Percentiles rank a stretch among this genome's conserved stretches.
These are phyloP conservation scores for Hypsopygia costalis DNA, from an alignment of 2,888 invertebrate genomes.

Conservation along the genomic window DNA sequence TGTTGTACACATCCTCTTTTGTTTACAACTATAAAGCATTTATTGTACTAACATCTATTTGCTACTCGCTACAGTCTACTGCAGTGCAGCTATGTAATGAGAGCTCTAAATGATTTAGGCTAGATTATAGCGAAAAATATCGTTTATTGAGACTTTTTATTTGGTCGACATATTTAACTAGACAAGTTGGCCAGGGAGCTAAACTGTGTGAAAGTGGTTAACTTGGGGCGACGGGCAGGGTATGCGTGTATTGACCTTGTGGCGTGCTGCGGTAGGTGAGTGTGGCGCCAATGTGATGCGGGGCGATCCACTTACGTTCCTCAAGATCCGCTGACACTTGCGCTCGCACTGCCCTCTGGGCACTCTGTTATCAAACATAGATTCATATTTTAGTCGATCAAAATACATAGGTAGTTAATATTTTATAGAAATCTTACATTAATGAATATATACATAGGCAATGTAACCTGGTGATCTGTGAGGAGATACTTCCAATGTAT, in stretches of 20 bases:
- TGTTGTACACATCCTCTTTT: background rate
- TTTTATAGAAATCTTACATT: too few species aligned
- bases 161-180: background rate
- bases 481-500: too few species aligned
- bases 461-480: too few species aligned
- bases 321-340: slow-evolving; percentile 88
- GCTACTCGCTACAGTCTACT: slow-evolving; percentile 3
- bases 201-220: slow-evolving; percentile 19
- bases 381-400: background rate
- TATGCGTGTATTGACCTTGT: slow-evolving; percentile 82
- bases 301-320: slow-evolving; percentile 84
- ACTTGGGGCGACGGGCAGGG: slow-evolving; percentile 34
- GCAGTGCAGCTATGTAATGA: slow-evolving; percentile 7
- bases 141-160: background rate
- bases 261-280: slow-evolving; percentile 90
- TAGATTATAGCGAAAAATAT: slow-evolving; percentile 10
- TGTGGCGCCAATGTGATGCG: slow-evolving; percentile 89
- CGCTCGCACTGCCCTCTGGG: slow-evolving; percentile 85
- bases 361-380: slow-evolving; percentile 50
- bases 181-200: background rate
- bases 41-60: too few species aligned
- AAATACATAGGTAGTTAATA: too few species aligned
- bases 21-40: background rate
- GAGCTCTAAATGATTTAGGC: slow-evolving; percentile 16
- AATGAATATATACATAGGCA: too few species aligned